A percentile compares a stretch with the other conserved stretches of the same genome.
phyloP scores from a whole-genome alignment of 2,888 invertebrate genomes.

The Trachelus tabidus region DNA sequence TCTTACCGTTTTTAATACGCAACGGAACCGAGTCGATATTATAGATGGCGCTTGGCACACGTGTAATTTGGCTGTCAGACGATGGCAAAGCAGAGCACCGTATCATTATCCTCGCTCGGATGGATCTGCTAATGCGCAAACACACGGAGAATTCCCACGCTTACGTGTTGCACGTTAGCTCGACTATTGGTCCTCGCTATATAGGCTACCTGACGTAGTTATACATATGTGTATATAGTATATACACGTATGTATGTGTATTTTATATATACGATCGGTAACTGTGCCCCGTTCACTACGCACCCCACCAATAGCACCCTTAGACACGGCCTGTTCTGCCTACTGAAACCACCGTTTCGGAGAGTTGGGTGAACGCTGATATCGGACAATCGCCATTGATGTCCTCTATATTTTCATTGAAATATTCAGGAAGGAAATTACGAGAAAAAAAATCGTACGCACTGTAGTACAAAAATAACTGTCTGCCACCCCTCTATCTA shows the following conservation, averaged over 20 bases:
- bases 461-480: too few relatives aligned
- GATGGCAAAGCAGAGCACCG: constrained; percentile 36
- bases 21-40: not conserved
- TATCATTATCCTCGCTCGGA: constrained; percentile 48
- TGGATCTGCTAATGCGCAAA: constrained; percentile 46
- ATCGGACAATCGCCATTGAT: too few relatives aligned
- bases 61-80: constrained; percentile 40
- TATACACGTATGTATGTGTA: not conserved
- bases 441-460: not conserved
- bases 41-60: not conserved
- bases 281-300: too few relatives aligned
- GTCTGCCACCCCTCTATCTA: too few relatives aligned
- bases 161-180: constrained; percentile 41
- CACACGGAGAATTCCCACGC: constrained; percentile 46
- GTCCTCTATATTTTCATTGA: not conserved
- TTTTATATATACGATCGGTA: too few relatives aligned
- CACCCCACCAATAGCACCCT: too few relatives aligned
- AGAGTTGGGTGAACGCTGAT: too few relatives aligned
- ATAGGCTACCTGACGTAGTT: not conserved
- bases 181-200: not conserved
- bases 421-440: constrained; percentile 3
- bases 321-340: too few relatives aligned
- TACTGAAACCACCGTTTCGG: too few relatives aligned
- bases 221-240: not conserved
- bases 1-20: too few relatives aligned